Base-by-base conservation (phyloP, 2,113 vertebrate genomes). In the Panthera tigris region DNA sequence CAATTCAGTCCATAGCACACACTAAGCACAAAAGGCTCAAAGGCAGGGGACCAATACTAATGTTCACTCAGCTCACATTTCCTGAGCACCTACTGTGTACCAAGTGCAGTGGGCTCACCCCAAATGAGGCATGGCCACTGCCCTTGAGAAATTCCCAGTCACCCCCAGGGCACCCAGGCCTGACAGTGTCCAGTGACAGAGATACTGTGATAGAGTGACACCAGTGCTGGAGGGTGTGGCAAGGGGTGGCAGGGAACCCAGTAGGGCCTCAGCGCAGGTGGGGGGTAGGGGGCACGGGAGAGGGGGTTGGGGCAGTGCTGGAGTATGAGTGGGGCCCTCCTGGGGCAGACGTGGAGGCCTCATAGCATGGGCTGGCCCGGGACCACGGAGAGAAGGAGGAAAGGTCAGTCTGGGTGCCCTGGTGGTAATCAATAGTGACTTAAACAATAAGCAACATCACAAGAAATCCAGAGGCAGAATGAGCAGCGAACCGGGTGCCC, bases 91-190 rank as follows among this genome's bases (percentile, higher is more conserved):
- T 29, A 11, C 16, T 15, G 19, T 41, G 25, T 39, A 13, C 57
- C 25, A 74, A 45, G 31, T 13, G 7, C 0, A 27, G n/a, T 5
- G 8, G 27, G 27, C 10, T 31, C 57, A 3, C 8, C 5, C 1
- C 1, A 18, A 48, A 25, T 4, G 13, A 79, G 48, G 3, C 14
- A 15, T 13, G 21, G 41, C 12, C 36, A 9, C 63, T 31, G 25
- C 31, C 50, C 71, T 33, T 8, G 50, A 61, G 82, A 71, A 69
- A 71, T 29, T 57, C 21, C 61, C 73, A 9, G 16, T 63, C 85
- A 48, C 68, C 61, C 52, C 12, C 29, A 13, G 83, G 23, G 15
- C 36, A 25, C 48, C 52, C 16, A 85, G 52, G 61, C 69, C 16
- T 7, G 7, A 29, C 1, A 14, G 15, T 19, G 23, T 29, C 65